Evolutionary conservation across 2,113 vertebrate species (phyloP).

Genomic region (Synodontis membranacea): DNA sequence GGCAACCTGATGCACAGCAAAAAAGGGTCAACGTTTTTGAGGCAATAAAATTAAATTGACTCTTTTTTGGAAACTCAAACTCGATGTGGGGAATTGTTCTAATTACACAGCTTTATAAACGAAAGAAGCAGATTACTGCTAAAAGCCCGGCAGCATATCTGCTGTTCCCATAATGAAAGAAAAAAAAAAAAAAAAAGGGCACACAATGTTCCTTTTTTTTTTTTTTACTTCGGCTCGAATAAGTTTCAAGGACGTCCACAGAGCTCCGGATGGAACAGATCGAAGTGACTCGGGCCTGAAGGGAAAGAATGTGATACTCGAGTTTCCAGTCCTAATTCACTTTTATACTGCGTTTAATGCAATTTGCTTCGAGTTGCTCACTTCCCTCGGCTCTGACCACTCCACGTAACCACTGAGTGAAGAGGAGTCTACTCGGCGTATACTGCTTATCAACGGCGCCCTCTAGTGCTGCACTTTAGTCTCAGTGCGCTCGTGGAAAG

Average conservation of each 20-base stretch:
- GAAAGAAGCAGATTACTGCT: conserved; percentile 21
- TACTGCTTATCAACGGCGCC: conserved; percentile 35
- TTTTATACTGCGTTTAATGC: conserved; percentile 32
- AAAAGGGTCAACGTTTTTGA: conserved; percentile 41
- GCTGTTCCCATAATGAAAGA: conserved; percentile 8
- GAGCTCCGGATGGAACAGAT: neutral
- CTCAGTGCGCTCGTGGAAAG: neutral
- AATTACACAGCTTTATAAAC: conserved; percentile 52
- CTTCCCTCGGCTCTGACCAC: conserved; percentile 12
- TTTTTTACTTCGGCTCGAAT: conserved; percentile 4
- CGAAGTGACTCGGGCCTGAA: neutral
- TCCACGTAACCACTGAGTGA: neutral
- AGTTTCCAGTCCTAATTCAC: conserved; percentile 29
- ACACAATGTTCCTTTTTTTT: conserved; percentile 23
- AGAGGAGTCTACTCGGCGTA: neutral
- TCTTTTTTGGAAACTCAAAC: conserved; percentile 61
- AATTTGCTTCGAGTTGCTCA: conserved; percentile 18
- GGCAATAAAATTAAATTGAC: conserved; percentile 61
- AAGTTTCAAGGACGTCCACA: neutral
- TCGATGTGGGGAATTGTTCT: conserved; percentile 55
- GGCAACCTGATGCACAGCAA: conserved; percentile 48
- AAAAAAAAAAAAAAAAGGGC: neutral
- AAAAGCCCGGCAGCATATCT: conserved; percentile 27
- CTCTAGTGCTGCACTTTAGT: conserved; percentile 20
- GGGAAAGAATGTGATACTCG: conserved; percentile 13